A percentile compares a stretch with the other conserved stretches of the same genome.
Conservation (phyloP, 2,888 invertebrate genomes). For the Troglohyphantes excavatus region DNA sequence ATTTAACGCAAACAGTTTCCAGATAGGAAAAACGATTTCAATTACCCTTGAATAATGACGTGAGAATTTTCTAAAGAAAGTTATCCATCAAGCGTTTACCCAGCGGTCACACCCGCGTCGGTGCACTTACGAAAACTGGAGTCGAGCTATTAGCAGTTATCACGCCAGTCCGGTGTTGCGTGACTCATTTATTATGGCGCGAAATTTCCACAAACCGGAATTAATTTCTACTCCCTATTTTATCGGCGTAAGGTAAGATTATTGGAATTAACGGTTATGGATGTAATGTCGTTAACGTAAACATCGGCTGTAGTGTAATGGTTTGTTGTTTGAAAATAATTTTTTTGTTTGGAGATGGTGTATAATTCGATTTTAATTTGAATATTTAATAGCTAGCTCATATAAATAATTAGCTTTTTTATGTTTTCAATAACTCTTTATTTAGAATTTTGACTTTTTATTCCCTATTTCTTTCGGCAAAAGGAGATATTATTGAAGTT, state of each 20-base stretch:
- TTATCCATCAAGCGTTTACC: constrained; percentile 15
- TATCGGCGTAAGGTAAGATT: not conserved
- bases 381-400: too few species aligned
- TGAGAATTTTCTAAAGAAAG: constrained; percentile 11
- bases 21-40: not conserved
- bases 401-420: too few species aligned
- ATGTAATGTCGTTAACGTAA: not conserved
- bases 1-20: not conserved
- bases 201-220: not conserved
- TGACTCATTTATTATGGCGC: constrained; percentile 12
- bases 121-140: constrained; percentile 2
- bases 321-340: too few species aligned
- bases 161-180: constrained; percentile 13
- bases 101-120: constrained; percentile 26
- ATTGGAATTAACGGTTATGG: not conserved
- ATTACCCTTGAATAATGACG: constrained; percentile 27
- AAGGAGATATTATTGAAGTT: too few species aligned
- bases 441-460: too few species aligned
- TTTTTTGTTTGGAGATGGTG: too few species aligned
- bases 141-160: not conserved
- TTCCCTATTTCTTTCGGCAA: too few species aligned
- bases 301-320: too few species aligned
- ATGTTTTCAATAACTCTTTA: too few species aligned
- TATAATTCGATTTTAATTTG: too few species aligned
- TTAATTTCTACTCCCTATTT: not conserved